Evolutionary conservation across 2,888 invertebrate genomes (phyloP).

Genomic region (Masnerella sp.): DNA sequence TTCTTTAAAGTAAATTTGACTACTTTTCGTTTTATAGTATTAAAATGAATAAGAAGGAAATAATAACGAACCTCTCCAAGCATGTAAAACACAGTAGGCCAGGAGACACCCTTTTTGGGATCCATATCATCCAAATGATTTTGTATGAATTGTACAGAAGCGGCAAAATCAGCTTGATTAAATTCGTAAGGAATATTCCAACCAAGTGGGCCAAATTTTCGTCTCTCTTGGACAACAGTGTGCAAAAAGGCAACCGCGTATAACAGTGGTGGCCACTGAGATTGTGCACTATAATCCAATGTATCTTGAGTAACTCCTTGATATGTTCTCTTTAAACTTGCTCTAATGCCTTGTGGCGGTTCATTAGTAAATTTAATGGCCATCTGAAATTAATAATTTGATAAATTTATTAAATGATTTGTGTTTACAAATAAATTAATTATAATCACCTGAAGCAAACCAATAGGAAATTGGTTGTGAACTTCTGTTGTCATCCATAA

Average conservation of each 20-base stretch:
- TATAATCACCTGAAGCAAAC: conserved; percentile 79
- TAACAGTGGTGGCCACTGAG: conserved; percentile 95
- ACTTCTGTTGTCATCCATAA: conserved; percentile 98
- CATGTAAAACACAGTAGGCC: conserved; percentile 99
- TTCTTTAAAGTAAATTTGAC: too few species aligned
- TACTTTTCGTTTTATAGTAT: too few species aligned
- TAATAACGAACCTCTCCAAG: conserved; percentile 87
- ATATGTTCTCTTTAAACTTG: conserved; percentile 96
- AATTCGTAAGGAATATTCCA: conserved; percentile 99
- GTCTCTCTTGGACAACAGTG: conserved; percentile 95
- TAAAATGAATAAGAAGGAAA: background rate
- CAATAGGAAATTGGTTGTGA: conserved; percentile 95
- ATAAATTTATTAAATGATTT: too few species aligned
- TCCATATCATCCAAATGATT: conserved; percentile 98
- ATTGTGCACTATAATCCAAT: conserved; percentile 92
- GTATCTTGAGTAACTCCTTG: conserved; percentile 93
- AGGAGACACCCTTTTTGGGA: conserved; percentile 97
- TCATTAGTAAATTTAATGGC: conserved; percentile 98
- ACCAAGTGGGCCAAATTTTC: conserved; percentile 97
- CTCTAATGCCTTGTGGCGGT: conserved; percentile 96
- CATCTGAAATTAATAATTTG: conserved; percentile 86
- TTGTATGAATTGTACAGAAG: conserved; percentile 96
- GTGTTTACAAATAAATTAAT: background rate
- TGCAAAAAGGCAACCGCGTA: conserved; percentile 97
- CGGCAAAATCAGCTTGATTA: conserved; percentile 97